Base-by-base conservation (phyloP, 2,113 vertebrate genomes). In the Sitta europaea region DNA sequence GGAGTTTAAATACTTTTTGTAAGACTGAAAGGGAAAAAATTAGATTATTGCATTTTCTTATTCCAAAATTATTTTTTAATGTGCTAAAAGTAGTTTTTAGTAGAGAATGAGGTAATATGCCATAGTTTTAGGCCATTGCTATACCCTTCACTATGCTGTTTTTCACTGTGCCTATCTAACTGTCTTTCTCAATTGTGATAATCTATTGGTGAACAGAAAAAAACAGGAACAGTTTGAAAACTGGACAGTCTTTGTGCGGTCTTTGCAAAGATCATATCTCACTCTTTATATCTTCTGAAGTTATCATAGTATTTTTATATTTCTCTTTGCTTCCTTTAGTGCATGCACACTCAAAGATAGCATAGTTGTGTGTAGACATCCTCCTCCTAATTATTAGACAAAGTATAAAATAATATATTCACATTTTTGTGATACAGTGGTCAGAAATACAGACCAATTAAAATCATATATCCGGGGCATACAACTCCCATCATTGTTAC, bases 321-420 rank as follows among this genome's bases (percentile, higher is more conserved):
- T 43, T 25, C n/a, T 33, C 18, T 86, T 83, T 54, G 1, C 12
- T 73, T 70, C 10, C 14, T 42, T 85, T n/a, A 23, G 3, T 70
- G 11, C 40, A 48, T 0, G 0, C 27, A 58, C 3, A 18, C 3
- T 3, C 5, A 42, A 81, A 59, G 7, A 43, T 6, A 35, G 10
- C 11, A 29, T 2, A 58, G 20, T 11, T 65, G 2, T 80, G 18
- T 33, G 28, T 14, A 47, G 47, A 31, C 13, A 68, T 55, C 11
- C 27, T 55, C 23, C 6, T 48, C 31, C 8, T 29, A 57, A 61
- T 33, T 79, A 40, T 74, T 48, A 55, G 14, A 6, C 9, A 53
- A 66, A 65, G 4, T 31, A n/a, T 55, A 61, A 92, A 84, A 58
- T 55, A 59, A 51, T 40, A 42, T 54, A 27, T 14, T 62, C n/a